These are phyloP conservation scores for Wiebesia pumilae DNA, from an alignment of 1,140 invertebrate species.

Conservation along the genomic window DNA sequence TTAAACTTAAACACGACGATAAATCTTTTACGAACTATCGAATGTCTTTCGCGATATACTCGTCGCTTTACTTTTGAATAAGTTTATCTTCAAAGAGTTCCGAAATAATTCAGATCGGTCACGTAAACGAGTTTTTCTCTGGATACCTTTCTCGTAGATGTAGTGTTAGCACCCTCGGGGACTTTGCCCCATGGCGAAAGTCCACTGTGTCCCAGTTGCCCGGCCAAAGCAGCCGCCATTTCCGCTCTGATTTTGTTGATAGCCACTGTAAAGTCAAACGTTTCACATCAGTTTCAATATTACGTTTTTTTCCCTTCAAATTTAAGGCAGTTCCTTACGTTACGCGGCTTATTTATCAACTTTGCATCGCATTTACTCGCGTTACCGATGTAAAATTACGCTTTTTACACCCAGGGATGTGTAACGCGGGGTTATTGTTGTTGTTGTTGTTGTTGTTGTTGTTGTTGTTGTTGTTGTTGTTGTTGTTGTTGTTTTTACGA, in stretches of 20 bases:
- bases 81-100: neutral
- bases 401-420: too few species aligned
- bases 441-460: too few species aligned
- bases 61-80: neutral
- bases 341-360: too few species aligned
- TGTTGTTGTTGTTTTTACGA: too few species aligned
- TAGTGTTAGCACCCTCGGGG: constrained; percentile 76
- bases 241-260: constrained; percentile 71
- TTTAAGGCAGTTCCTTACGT: too few species aligned
- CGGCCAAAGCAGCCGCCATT: constrained; percentile 64
- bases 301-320: neutral
- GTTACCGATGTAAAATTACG: too few species aligned
- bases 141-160: constrained; percentile 76
- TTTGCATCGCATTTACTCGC: too few species aligned
- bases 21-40: neutral
- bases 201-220: constrained; percentile 56
- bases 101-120: neutral
- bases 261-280: constrained; percentile 67
- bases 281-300: constrained; percentile 33
- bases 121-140: neutral
- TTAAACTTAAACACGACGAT: neutral
- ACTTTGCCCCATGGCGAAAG: constrained; percentile 62
- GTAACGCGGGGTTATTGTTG: too few species aligned
- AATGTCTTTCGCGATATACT: neutral
- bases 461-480: too few species aligned